Conservation (phyloP, 1,140 invertebrate species). For the Lasioglossum baleicum region DNA sequence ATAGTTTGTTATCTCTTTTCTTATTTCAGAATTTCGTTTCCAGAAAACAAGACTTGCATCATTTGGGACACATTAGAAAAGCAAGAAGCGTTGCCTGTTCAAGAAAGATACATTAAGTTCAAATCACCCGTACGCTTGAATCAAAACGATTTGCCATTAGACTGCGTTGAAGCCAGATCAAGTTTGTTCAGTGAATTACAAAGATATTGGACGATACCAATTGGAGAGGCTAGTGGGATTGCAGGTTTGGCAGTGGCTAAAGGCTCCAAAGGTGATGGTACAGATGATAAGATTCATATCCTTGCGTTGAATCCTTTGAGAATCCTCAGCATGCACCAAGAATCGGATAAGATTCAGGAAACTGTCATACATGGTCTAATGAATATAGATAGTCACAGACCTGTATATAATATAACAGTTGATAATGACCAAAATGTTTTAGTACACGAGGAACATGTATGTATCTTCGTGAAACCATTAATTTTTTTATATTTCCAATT, state of each 20-base stretch:
- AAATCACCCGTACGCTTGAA: conserved; percentile 58
- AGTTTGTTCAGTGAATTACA: conserved; percentile 82
- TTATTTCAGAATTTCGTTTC: conserved; percentile 80
- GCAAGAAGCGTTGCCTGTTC: conserved; percentile 65
- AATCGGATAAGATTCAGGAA: conserved; percentile 69
- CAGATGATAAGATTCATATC: conserved; percentile 79
- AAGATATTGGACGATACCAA: conserved; percentile 81
- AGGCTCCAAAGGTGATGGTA: conserved; percentile 67
- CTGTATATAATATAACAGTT: conserved; percentile 64
- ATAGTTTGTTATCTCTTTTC: conserved; percentile 47
- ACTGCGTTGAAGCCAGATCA: conserved; percentile 80
- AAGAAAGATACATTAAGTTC: conserved; percentile 72
- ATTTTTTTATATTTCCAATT: background rate
- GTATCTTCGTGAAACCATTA: conserved; percentile 34
- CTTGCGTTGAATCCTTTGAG: conserved; percentile 80
- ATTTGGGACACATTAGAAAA: conserved; percentile 75
- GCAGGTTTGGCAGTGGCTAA: conserved; percentile 79
- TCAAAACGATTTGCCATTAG: conserved; percentile 67
- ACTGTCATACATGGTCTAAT: conserved; percentile 69
- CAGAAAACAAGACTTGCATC: conserved; percentile 73
- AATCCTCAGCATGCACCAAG: conserved; percentile 77
- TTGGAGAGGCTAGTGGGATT: conserved; percentile 79
- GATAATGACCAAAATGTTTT: conserved; percentile 68
- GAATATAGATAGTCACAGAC: conserved; percentile 50
- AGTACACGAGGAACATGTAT: conserved; percentile 76